Conservation (phyloP, 2,113 vertebrate species). For the Cyanistes caeruleus region DNA sequence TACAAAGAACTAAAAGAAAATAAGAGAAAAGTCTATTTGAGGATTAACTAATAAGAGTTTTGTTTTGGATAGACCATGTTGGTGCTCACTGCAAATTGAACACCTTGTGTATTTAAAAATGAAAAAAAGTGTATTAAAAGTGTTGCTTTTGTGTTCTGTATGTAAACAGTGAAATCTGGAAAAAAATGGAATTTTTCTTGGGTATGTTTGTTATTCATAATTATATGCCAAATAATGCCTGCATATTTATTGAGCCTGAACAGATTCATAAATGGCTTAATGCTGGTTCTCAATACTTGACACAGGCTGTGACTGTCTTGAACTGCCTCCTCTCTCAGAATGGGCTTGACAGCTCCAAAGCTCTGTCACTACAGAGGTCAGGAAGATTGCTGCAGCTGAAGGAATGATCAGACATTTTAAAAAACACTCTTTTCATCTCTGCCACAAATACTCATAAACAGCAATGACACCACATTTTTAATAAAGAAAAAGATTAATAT, state of each 20-base stretch:
- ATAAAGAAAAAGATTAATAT: neutral
- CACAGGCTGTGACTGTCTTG: neutral
- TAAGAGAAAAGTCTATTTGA: neutral
- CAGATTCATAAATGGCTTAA: neutral
- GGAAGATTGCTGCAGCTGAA: neutral
- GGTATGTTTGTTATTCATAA: neutral
- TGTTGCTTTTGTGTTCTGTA: neutral
- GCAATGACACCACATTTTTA: neutral
- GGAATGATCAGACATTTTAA: neutral
- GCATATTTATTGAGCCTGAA: neutral
- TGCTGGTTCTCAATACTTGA: neutral
- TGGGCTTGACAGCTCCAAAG: neutral
- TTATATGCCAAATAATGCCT: neutral
- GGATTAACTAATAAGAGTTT: neutral
- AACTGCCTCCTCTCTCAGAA: rapidly evolving
- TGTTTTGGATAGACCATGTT: neutral
- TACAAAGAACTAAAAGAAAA: neutral
- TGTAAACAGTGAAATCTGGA: neutral
- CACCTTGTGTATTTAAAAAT: rapidly evolving
- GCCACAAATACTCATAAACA: neutral
- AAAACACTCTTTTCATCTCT: neutral
- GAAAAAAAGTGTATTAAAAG: neutral
- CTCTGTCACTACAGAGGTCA: neutral
- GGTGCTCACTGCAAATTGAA: neutral
- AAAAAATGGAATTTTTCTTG: neutral